A percentile compares a stretch with the other conserved stretches of the same genome.
Evolutionary conservation across 23 tunicate genomes (phyloP).

Genomic region (Phallusia fumigata): DNA sequence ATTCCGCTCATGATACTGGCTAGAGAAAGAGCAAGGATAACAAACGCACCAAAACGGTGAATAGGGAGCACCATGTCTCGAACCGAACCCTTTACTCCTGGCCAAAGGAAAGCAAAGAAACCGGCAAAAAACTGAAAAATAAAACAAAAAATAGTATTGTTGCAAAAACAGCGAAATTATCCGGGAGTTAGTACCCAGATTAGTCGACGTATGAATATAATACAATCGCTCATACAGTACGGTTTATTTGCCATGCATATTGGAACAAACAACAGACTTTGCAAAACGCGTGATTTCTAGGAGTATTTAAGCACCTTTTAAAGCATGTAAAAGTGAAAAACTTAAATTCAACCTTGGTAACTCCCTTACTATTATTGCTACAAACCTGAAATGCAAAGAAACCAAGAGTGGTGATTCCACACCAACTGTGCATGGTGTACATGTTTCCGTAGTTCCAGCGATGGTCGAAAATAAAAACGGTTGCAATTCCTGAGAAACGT

Average conservation of each 20-base stretch:
- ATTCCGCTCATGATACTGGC: slow-evolving; percentile 10
- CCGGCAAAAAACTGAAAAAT: slow-evolving; percentile 10
- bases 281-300: too few species aligned
- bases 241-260: too few species aligned
- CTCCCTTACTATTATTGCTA: too few species aligned
- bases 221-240: too few species aligned
- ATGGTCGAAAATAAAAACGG: slow-evolving; percentile 5
- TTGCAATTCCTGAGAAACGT: neutral
- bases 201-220: too few species aligned
- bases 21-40: neutral
- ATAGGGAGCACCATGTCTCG: neutral
- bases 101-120: neutral
- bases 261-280: too few species aligned
- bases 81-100: neutral
- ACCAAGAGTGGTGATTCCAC: slow-evolving; percentile 13
- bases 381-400: slow-evolving; percentile 6
- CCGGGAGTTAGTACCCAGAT: too few species aligned
- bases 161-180: neutral
- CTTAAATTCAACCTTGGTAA: too few species aligned
- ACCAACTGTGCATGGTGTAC: slow-evolving; percentile 27
- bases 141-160: neutral
- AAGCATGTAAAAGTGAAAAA: too few species aligned
- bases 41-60: slow-evolving; percentile 6
- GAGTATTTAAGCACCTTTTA: too few species aligned
- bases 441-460: slow-evolving; percentile 1